A percentile compares a stretch with the other conserved stretches of the same genome.
phyloP scores from a whole-genome alignment of 2,797 vertebrate genomes.

The Artibeus jamaicensis region DNA sequence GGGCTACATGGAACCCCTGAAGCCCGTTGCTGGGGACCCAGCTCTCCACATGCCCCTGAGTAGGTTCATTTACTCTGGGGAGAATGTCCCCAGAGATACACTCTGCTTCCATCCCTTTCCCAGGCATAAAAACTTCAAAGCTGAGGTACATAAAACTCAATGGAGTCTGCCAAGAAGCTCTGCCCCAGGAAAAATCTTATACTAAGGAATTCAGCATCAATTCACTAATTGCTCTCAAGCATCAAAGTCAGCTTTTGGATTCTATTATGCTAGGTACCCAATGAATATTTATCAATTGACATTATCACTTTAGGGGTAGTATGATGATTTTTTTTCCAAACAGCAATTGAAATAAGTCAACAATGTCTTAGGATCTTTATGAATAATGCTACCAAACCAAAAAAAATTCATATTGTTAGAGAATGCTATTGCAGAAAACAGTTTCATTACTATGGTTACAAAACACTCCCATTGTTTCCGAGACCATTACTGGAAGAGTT shows the following conservation, averaged over 20 bases:
- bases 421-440: neutral
- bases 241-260: neutral
- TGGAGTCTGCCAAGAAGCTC: neutral
- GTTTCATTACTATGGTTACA: slow-evolving; percentile 53
- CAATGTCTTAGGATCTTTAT: neutral
- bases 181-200: neutral
- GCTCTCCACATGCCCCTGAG: neutral
- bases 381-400: neutral
- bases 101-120: neutral
- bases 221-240: neutral
- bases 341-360: neutral
- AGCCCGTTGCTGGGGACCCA: neutral
- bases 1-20: neutral
- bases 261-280: neutral
- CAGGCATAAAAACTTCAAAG: neutral
- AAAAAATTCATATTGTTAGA: neutral
- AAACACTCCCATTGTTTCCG: slow-evolving; percentile 40
- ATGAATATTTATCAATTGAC: neutral
- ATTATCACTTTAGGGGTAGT: neutral
- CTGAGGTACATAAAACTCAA: neutral
- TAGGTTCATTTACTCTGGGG: neutral
- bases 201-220: neutral
- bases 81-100: neutral
- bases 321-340: neutral
- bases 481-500: neutral